Percentiles rank a stretch among this genome's conserved stretches.
Conservation (phyloP, 2,797 vertebrate species). For the Ctenopoma multispine region DNA sequence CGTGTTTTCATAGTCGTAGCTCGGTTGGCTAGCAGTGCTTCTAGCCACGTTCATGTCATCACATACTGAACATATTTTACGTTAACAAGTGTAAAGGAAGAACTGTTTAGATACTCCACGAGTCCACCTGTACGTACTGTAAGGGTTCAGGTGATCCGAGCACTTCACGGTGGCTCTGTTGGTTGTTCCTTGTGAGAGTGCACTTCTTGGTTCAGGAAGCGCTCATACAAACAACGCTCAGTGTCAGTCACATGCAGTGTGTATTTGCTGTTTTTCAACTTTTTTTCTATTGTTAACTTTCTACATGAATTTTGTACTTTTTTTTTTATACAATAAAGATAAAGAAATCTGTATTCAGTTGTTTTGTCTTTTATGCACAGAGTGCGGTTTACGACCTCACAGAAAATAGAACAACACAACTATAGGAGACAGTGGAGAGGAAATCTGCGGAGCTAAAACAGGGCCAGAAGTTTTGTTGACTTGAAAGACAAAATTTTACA, state of each 20-base stretch:
- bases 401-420: too few species aligned
- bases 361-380: conserved; percentile 10
- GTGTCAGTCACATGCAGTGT: conserved; percentile 76
- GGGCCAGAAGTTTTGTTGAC: too few species aligned
- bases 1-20: not conserved
- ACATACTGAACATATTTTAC: not conserved
- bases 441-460: too few species aligned
- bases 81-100: not conserved
- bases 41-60: conserved; percentile 9
- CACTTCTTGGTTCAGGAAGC: conserved; percentile 61
- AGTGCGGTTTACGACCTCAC: too few species aligned
- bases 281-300: conserved; percentile 82
- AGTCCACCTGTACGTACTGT: not conserved
- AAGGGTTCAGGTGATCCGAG: conserved; percentile 27
- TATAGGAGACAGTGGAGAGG: too few species aligned
- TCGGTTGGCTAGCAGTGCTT: conserved; percentile 8
- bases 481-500: too few species aligned
- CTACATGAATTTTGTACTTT: conserved; percentile 83
- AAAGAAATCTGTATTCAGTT: conserved; percentile 32
- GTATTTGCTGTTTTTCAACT: conserved; percentile 72
- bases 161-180: conserved; percentile 27
- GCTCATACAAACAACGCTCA: conserved; percentile 32
- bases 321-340: conserved; percentile 84
- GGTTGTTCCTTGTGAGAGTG: conserved; percentile 37
- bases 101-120: not conserved